A percentile compares a stretch with the other conserved stretches of the same genome.
Conservation (phyloP, 2,797 vertebrate genomes). For the Dipus sagitta region DNA sequence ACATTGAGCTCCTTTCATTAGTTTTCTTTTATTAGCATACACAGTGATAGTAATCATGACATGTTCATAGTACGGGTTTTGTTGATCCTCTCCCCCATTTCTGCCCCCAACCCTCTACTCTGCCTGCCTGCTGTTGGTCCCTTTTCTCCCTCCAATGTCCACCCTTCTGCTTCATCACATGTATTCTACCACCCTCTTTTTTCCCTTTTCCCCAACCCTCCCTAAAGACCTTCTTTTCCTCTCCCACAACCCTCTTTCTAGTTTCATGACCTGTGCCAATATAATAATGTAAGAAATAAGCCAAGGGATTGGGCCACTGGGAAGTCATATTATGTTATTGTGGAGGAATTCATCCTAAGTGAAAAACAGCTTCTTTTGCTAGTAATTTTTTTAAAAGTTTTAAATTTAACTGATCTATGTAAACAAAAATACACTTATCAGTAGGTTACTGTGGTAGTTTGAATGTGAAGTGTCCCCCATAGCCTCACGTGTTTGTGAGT, state of each 20-base stretch:
- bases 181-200: not conserved
- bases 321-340: not conserved
- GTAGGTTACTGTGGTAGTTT: too few relatives aligned
- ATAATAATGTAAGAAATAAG: not conserved
- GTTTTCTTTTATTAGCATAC: too few relatives aligned
- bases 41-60: not conserved
- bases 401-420: not conserved
- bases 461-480: too few relatives aligned
- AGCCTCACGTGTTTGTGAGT: too few relatives aligned
- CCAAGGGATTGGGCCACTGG: not conserved
- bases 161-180: not conserved
- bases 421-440: not conserved
- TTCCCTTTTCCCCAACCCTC: not conserved
- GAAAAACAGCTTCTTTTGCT: slow-evolving; percentile 17
- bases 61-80: not conserved
- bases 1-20: too few relatives aligned
- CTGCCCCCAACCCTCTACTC: not conserved
- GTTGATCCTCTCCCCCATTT: not conserved
- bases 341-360: not conserved
- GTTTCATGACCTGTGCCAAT: not conserved
- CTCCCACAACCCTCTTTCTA: not conserved
- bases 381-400: slow-evolving; percentile 12
- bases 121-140: too few relatives aligned
- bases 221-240: not conserved
- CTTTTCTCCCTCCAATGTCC: not conserved